Conservation (phyloP, 2,888 invertebrate species). For the Athalia cordata region DNA sequence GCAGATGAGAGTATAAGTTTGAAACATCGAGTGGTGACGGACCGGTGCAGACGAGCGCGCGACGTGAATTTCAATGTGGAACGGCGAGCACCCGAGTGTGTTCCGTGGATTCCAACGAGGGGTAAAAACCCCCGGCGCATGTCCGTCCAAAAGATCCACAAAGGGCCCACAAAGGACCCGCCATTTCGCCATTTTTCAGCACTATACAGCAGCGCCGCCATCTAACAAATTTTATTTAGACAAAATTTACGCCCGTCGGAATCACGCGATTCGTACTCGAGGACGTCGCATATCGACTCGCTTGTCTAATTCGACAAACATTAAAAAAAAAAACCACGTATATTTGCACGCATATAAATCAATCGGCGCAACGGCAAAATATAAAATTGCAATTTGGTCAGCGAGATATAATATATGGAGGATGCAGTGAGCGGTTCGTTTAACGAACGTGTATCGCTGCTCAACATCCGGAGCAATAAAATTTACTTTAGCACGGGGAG, state of each 20-base stretch:
- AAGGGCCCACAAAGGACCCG: constrained; percentile 64
- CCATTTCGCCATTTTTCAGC: constrained; percentile 55
- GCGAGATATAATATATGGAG: too few relatives aligned
- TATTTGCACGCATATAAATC: background rate
- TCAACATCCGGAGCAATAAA: constrained; percentile 27
- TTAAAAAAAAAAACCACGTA: background rate
- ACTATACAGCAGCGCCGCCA: constrained; percentile 24
- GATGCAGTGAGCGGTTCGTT: constrained; percentile 1
- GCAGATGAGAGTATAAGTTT: constrained; percentile 1
- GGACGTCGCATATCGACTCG: background rate
- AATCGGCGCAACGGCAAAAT: too few relatives aligned
- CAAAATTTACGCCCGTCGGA: constrained; percentile 16
- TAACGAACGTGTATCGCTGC: constrained; percentile 28
- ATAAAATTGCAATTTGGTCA: constrained; percentile 3
- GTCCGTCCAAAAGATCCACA: constrained; percentile 55
- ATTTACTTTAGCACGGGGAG: background rate
- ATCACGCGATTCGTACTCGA: constrained; percentile 21
- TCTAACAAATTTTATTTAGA: background rate
- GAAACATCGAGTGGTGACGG: constrained; percentile 56
- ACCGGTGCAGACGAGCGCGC: constrained; percentile 61
- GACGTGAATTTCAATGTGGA: constrained; percentile 69
- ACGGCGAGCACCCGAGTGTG: constrained; percentile 66
- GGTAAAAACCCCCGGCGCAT: constrained; percentile 67
- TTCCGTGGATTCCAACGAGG: constrained; percentile 67
- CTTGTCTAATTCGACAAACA: constrained; percentile 21